Percentiles rank a stretch among this genome's conserved stretches.
Evolutionary conservation across 2,888 invertebrate genomes (phyloP).

Genomic region (Drosophila histrio): DNA sequence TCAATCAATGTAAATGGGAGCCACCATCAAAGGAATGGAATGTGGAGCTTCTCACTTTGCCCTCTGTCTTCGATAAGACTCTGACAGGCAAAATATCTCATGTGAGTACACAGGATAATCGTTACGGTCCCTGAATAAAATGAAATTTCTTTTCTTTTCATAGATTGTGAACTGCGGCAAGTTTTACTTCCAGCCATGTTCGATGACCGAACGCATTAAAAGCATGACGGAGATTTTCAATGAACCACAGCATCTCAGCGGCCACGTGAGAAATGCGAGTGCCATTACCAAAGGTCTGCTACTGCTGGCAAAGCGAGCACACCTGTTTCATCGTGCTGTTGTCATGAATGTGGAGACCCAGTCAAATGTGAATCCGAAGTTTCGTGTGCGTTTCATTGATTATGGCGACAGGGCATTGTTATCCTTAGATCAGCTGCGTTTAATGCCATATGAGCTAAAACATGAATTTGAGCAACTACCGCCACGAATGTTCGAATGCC

Average conservation of each 20-base stretch:
- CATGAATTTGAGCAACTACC: constrained; percentile 81
- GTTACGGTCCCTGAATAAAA: too few species aligned
- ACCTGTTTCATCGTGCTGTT: constrained; percentile 86
- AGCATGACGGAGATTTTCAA: constrained; percentile 84
- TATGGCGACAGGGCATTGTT: constrained; percentile 88
- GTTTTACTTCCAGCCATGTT: constrained; percentile 82
- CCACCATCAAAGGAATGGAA: constrained; percentile 68
- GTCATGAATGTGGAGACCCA: constrained; percentile 83
- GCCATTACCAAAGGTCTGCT: constrained; percentile 85
- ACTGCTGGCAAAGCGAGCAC: constrained; percentile 86
- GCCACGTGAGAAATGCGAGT: constrained; percentile 63
- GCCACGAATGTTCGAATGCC: constrained; percentile 89
- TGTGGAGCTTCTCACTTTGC: constrained; percentile 86
- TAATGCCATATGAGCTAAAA: constrained; percentile 73
- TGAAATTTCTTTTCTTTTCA: neutral
- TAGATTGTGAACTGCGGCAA: constrained; percentile 52
- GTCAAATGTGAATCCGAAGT: constrained; percentile 60
- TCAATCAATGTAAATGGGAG: constrained; percentile 74
- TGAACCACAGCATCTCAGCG: constrained; percentile 72
- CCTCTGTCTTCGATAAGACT: constrained; percentile 86
- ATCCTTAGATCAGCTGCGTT: constrained; percentile 84
- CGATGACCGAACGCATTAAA: constrained; percentile 70
- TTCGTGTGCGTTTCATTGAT: constrained; percentile 91
- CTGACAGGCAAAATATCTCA: constrained; percentile 85
- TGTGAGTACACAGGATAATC: too few species aligned